Base-by-base conservation (phyloP, 2,113 vertebrate species). In the Menura novaehollandiae region DNA sequence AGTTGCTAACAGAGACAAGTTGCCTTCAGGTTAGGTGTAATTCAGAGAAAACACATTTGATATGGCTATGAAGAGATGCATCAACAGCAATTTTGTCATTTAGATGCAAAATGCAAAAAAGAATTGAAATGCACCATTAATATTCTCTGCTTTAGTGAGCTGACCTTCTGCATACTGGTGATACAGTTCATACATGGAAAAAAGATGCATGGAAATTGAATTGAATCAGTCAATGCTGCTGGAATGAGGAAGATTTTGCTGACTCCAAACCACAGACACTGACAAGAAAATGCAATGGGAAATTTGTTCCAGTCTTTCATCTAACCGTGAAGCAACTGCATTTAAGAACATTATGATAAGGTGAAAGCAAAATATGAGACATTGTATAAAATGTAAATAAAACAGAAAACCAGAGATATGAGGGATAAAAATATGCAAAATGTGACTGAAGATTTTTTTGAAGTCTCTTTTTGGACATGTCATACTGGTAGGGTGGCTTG, bases 291-390 rank as follows among this genome's bases (percentile, higher is more conserved):
- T 73, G 86, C 66, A 88, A 52, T 8, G 21, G 67, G 91, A 94
- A 97, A 96, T 95, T 92, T 69, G 85, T 93, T 94, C 52, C 41
- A 87, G 74, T 44, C 89, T 94, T 75, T 93, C 92, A 93, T 91
- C 68, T 55, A 76, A 53, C 62, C 94, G 60, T 60, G 56, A 78
- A 91, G 94, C 63, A 80, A 53, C 76, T 74, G 64, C 49, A 15
- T 56, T 93, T 95, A 94, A 96, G 56, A 95, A 83, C 46, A 71
- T 86, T 81, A 85, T 9, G 64, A 83, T 77, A 89, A 88, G 73
- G 43, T 59, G 39, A 85, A 86, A 93, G 85, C 52, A 97, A 94
- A 97, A 75, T 58, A 95, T 58, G 66, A 60, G 28, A 67, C 47
- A 63, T 44, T 63, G 27, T 18, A 80, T 68, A 71, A 95, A 93